phyloP scores from a whole-genome alignment of 2,888 invertebrate species.

The Mythimna lalbum region DNA sequence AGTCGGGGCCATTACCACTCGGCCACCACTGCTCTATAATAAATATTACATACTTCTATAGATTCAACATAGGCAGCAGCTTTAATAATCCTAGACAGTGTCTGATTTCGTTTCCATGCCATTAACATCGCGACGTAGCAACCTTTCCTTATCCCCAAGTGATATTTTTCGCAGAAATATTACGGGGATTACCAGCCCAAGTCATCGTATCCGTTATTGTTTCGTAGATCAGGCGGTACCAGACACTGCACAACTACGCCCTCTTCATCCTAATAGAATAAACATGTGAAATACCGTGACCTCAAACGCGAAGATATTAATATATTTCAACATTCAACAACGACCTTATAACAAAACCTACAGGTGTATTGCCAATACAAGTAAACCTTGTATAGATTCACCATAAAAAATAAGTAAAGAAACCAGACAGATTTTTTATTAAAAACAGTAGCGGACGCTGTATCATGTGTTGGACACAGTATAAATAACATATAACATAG shows the following conservation, averaged over 20 bases:
- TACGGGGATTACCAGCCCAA: background rate
- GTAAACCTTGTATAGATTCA: slow-evolving; percentile 10
- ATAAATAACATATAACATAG: slow-evolving; percentile 44
- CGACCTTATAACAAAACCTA: slow-evolving; percentile 10
- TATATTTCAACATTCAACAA: background rate
- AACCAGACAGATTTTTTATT: slow-evolving; percentile 35
- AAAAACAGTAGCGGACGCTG: slow-evolving; percentile 51
- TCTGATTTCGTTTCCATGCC: background rate
- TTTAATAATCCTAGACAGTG: background rate
- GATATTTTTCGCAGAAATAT: background rate
- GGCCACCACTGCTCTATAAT: too few relatives aligned
- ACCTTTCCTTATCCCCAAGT: background rate
- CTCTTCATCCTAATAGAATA: background rate
- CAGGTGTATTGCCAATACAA: slow-evolving; percentile 10
- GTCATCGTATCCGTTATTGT: too few relatives aligned
- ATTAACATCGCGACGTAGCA: background rate
- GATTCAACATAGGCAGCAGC: background rate
- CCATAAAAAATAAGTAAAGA: slow-evolving; percentile 36
- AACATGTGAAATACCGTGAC: background rate
- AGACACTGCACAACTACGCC: too few relatives aligned
- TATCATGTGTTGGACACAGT: slow-evolving; percentile 38
- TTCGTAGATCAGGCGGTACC: background rate
- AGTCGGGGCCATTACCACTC: too few relatives aligned
- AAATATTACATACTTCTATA: background rate
- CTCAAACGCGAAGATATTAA: background rate